phyloP scores from a whole-genome alignment of 2,888 invertebrate genomes.

The Camptogramma bilineatum region DNA sequence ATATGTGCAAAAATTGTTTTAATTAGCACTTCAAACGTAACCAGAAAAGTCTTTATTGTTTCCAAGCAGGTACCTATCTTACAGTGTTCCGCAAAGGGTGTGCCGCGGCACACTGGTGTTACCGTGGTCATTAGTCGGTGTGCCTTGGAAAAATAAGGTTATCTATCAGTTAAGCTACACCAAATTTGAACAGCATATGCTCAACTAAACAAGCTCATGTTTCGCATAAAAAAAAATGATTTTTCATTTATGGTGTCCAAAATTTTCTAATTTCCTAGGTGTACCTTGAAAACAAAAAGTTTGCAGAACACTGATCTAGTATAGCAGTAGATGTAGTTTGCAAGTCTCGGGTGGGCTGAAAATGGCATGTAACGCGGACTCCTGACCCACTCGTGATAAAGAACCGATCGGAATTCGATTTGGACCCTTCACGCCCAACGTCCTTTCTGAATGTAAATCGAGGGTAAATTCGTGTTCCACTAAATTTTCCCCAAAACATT shows the following conservation, averaged over 20 bases:
- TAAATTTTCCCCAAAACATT: conserved; percentile 65
- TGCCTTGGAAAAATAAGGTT: too few relatives aligned
- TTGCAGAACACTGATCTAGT: too few relatives aligned
- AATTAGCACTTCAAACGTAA: not conserved
- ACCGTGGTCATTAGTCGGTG: too few relatives aligned
- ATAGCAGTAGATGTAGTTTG: conserved; percentile 13
- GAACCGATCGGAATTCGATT: conserved; percentile 81
- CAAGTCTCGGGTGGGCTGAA: conserved; percentile 25
- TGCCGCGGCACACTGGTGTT: too few relatives aligned
- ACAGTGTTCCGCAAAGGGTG: too few relatives aligned
- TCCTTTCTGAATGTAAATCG: conserved; percentile 80
- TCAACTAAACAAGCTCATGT: too few relatives aligned
- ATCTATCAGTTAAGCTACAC: too few relatives aligned
- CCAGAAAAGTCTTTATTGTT: not conserved
- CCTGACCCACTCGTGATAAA: conserved; percentile 64
- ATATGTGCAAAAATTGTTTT: not conserved
- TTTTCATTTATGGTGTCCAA: too few relatives aligned
- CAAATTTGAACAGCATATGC: too few relatives aligned
- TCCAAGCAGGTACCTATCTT: conserved; percentile 9
- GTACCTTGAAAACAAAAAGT: too few relatives aligned
- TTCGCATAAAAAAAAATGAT: too few relatives aligned
- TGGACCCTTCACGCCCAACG: conserved; percentile 67
- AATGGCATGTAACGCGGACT: conserved; percentile 55
- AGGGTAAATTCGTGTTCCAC: conserved; percentile 67
- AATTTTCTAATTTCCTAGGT: too few relatives aligned